A percentile compares a stretch with the other conserved stretches of the same genome.
Evolutionary conservation across 2,113 vertebrate species (phyloP).

Genomic region (Thomomys bottae): DNA sequence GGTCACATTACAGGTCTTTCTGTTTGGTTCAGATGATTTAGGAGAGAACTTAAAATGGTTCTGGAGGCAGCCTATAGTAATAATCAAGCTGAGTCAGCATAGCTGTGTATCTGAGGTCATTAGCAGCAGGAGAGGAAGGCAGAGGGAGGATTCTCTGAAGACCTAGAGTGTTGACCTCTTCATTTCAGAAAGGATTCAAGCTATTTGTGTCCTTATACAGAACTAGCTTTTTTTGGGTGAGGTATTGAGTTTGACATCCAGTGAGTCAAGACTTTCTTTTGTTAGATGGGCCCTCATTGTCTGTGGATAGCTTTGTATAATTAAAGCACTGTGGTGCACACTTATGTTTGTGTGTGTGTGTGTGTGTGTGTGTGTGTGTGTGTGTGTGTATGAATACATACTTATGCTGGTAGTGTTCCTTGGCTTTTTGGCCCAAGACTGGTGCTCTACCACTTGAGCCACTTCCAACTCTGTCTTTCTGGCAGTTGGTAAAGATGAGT

Average conservation of each 20-base stretch:
- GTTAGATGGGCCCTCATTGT: background rate
- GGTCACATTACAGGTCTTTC: background rate
- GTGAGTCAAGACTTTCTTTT: background rate
- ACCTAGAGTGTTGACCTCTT: background rate
- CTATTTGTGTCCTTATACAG: background rate
- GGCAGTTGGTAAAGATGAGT: too few species aligned
- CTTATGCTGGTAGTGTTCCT: too few species aligned
- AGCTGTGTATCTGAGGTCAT: background rate
- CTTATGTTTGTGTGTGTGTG: too few species aligned
- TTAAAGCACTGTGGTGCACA: background rate
- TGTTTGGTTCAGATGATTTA: background rate
- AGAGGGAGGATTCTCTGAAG: background rate
- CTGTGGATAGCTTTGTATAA: background rate
- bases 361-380: too few species aligned
- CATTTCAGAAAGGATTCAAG: background rate
- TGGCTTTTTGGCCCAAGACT: too few species aligned
- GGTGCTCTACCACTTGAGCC: too few species aligned
- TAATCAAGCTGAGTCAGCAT: background rate
- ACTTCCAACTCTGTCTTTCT: too few species aligned
- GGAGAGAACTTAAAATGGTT: background rate
- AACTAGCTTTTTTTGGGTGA: background rate
- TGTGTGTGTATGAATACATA: too few species aligned
- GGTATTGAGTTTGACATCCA: too few species aligned
- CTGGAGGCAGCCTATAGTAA: too few species aligned
- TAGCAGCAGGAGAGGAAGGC: background rate